Evolutionary conservation across 2,797 vertebrate genomes (phyloP), one percentile per base, ranked within the genome.

Genomic region (Acanthornis magna): DNA sequence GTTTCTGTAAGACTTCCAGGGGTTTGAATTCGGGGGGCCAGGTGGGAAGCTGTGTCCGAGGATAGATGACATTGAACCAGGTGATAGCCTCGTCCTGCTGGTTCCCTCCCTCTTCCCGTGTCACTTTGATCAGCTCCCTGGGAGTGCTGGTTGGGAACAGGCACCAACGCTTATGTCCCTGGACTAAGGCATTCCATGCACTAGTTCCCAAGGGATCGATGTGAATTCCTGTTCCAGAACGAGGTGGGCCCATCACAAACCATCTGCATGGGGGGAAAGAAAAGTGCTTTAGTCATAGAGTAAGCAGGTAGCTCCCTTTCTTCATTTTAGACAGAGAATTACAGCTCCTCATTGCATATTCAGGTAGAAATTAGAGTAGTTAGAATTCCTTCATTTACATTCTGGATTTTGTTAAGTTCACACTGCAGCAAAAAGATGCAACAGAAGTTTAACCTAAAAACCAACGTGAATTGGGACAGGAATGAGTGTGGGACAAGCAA

Each of bases 51-150:
- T 99, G 99, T 0, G 99, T 99, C 34, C 99, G 98, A 13, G 99
- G 99, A 29, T 99, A 99, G 50, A 99, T 98, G 84, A 99, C 97
- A 7, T 89, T 99, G 97, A 99, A 99, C 99, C 99, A 99, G 85
- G 99, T 99, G 96, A 99, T 99, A 23, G 99, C 99, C 96, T 99
- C 99, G 5, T 99, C 99, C 97, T 99, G 99, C 97, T 99, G 99
- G 97, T 99, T 99, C 21, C 99, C 99, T 1, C 99, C 99, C 22
- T 99, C 99, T 10, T 99, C 99, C 7, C 99, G 96, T 0, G 98
- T 98, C 95, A 99, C 99, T 94, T 99, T 99, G 97, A 99, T 99
- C 65, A 99, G 98, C 91, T 99, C 99, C 5, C 99, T 98, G 40
- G 99, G 99, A 0, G 99, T 99, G 97, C 98, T 99, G 50, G 99